These are phyloP conservation scores for Naja naja DNA, from an alignment of 2,113 vertebrate genomes.

Conservation along the genomic window DNA sequence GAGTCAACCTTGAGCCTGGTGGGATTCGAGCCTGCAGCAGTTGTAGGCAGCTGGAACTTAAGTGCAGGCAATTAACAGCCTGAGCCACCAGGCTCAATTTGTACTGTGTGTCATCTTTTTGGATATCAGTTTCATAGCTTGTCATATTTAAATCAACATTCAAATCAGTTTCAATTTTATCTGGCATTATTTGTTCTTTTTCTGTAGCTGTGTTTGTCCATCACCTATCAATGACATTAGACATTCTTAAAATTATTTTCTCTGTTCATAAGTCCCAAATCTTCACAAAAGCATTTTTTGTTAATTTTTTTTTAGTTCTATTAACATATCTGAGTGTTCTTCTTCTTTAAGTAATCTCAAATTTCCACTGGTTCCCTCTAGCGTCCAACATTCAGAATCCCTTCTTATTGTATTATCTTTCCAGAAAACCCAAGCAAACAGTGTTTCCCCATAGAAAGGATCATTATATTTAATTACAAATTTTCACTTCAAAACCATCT, in stretches of 20 bases:
- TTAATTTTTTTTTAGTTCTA: too few relatives aligned
- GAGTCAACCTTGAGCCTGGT: too few relatives aligned
- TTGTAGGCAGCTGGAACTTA: too few relatives aligned
- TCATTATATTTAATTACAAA: background rate
- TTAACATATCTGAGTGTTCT: background rate
- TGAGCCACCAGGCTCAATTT: too few relatives aligned
- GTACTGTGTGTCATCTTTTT: background rate
- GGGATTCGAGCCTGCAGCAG: too few relatives aligned
- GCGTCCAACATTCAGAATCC: background rate
- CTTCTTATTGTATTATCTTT: background rate
- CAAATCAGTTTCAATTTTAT: background rate
- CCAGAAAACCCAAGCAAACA: background rate
- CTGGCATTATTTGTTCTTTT: background rate
- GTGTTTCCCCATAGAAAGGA: background rate
- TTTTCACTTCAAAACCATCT: background rate
- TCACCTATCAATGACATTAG: background rate
- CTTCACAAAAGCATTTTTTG: background rate
- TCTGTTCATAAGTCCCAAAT: background rate
- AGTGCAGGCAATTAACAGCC: too few relatives aligned
- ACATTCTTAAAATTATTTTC: background rate
- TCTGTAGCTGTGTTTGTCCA: background rate
- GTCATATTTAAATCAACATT: background rate
- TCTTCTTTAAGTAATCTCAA: background rate
- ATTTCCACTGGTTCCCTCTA: background rate
- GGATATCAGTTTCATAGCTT: background rate